Evolutionary conservation across 2,888 invertebrate genomes (phyloP), one percentile per base, ranked within the genome.

Genomic region (Apodemia mormo): DNA sequence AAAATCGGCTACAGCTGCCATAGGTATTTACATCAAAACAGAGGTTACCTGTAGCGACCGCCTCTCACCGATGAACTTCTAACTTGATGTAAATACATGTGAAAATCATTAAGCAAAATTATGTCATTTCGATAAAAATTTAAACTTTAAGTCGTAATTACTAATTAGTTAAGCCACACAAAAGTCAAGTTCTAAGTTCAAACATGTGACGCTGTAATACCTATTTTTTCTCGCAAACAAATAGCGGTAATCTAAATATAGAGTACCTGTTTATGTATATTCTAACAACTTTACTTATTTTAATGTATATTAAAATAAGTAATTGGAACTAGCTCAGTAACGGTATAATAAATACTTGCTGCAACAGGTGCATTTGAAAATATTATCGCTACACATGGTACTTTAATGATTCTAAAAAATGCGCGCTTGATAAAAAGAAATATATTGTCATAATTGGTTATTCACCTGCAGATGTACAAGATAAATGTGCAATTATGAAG

Each of bases 401-500:
- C 61, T 29, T 61, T 61, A 61, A 61, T 61, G 61, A 33, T 61
- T 61, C 61, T 61, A 30, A 33, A 61, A 12, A 61, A 61, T 61
- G 29, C 33, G 2, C 29, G 10, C 29, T 30, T 12, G 30, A 61
- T 30, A 29, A 61, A 61, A 30, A 61, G 61, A 61, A 61, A 61
- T 61, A 58, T 58, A 61, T 61, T 33, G 29, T 61, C 61, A 30
- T 61, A 33, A 61, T 61, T 61, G 61, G 61, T 30, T 33, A 61
- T 61, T 61, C 61, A 61, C 61, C 61, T 61, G 61, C 61, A 29
- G 61, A 61, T 61, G 30, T 12, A 61, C 61, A 61, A 61, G 61
- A 61, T 61, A 61, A 61, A 61, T 61, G 33, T 61, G 61, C 33
- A 61, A 12, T 61, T 61, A 33, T 61, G 14, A 30, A 61, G 5